Conservation (phyloP, 2,888 invertebrate genomes). For the Caenorhabditis angaria region DNA sequence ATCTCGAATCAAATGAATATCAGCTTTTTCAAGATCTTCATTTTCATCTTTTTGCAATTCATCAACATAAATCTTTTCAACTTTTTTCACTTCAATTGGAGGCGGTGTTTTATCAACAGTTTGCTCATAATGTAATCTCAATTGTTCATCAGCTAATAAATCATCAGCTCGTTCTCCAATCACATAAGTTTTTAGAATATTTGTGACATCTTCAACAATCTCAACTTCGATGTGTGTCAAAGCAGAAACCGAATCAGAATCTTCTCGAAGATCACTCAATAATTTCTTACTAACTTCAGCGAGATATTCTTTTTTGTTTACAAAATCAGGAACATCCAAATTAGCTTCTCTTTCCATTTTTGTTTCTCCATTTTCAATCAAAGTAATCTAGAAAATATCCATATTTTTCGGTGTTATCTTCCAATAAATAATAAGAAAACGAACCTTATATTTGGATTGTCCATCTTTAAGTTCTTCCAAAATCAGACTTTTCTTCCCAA, state of each 20-base stretch:
- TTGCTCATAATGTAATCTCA: slow-evolving; percentile 52
- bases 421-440: not conserved
- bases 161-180: slow-evolving; percentile 68
- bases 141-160: slow-evolving; percentile 47
- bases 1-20: slow-evolving; percentile 61
- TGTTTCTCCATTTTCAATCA: slow-evolving; percentile 68
- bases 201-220: slow-evolving; percentile 69
- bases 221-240: slow-evolving; percentile 69
- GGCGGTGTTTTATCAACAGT: slow-evolving; percentile 55
- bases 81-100: slow-evolving; percentile 43
- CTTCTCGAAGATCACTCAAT: slow-evolving; percentile 47
- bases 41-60: slow-evolving; percentile 59
- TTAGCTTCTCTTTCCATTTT: slow-evolving; percentile 66
- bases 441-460: slow-evolving; percentile 56
- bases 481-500: slow-evolving; percentile 62
- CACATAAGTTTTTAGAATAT: slow-evolving; percentile 70
- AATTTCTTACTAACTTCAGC: slow-evolving; percentile 57
- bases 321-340: slow-evolving; percentile 64
- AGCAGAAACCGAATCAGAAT: slow-evolving; percentile 62
- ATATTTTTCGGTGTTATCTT: not conserved
- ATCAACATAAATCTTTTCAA: slow-evolving; percentile 66
- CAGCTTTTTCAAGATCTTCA: slow-evolving; percentile 52
- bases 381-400: slow-evolving; percentile 43
- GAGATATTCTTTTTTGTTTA: slow-evolving; percentile 61
- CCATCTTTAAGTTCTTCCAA: slow-evolving; percentile 61